These are phyloP conservation scores for Megaceryle alcyon DNA, from an alignment of 2,797 vertebrate species.

Conservation along the genomic window DNA sequence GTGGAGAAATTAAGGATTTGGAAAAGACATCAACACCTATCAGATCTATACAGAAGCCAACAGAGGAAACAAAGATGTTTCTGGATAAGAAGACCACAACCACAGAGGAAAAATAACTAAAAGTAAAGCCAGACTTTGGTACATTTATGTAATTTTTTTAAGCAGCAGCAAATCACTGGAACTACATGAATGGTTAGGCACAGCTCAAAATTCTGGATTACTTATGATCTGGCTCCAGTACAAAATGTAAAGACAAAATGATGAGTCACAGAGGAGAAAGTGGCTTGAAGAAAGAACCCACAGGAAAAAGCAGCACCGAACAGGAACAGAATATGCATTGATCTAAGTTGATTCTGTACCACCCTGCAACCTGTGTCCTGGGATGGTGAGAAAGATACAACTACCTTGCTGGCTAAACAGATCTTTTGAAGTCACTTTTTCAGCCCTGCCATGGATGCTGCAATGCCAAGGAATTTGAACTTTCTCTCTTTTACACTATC, in stretches of 20 bases:
- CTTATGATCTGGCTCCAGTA: conserved; percentile 15
- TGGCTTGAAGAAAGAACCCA: neutral
- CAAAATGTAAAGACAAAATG: conserved; percentile 49
- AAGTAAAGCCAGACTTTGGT: neutral
- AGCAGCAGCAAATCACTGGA: neutral
- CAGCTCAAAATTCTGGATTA: conserved; percentile 9
- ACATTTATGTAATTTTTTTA: neutral
- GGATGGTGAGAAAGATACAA: neutral
- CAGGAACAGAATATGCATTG: neutral
- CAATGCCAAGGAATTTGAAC: conserved; percentile 21
- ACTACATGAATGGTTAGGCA: neutral
- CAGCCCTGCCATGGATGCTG: neutral
- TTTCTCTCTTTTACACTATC: neutral
- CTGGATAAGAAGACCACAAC: neutral
- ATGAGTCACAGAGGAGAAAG: conserved; percentile 39
- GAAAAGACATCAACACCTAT: neutral
- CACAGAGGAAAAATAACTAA: neutral
- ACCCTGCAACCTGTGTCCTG: neutral
- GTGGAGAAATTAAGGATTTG: neutral
- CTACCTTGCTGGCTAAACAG: neutral
- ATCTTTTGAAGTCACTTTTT: neutral
- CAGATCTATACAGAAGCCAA: neutral
- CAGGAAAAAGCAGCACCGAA: neutral
- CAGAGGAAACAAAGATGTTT: neutral
- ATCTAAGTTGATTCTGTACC: neutral